Evolutionary conservation across 2,888 invertebrate species (phyloP).

Genomic region (Dolichopus griseipennis): DNA sequence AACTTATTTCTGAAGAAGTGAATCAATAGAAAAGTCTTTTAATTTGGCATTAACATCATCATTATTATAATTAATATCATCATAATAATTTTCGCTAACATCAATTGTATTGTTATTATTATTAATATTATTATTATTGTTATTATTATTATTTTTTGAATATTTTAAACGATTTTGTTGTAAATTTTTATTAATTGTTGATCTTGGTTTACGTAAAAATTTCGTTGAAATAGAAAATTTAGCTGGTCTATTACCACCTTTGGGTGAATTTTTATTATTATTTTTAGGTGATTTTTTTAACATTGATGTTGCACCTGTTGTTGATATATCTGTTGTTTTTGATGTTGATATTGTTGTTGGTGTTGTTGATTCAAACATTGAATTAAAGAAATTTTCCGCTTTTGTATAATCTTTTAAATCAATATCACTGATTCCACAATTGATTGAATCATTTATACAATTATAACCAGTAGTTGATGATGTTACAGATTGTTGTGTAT

Average conservation of each 20-base stretch:
- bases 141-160: conserved; percentile 21
- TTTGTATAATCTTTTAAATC: background rate
- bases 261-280: conserved; percentile 18
- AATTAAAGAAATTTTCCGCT: conserved; percentile 10
- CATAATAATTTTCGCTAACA: conserved; percentile 23
- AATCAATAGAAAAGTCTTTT: conserved; percentile 44
- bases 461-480: background rate
- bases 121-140: conserved; percentile 19
- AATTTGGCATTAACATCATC: conserved; percentile 43
- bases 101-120: conserved; percentile 20
- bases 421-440: background rate
- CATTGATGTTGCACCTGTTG: background rate
- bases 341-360: conserved; percentile 26
- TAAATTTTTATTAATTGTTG: conserved; percentile 4
- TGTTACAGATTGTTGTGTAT: conserved; percentile 13
- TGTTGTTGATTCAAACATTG: conserved; percentile 26
- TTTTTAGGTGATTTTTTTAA: conserved; percentile 24
- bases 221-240: conserved; percentile 41
- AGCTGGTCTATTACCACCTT: conserved; percentile 14
- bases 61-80: conserved; percentile 18
- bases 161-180: conserved; percentile 23
- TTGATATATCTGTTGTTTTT: too few relatives aligned
- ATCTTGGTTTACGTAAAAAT: conserved; percentile 36
- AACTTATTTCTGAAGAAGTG: conserved; percentile 33
- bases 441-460: background rate